Conservation (phyloP, 64 coral and sea anemone species). For the Acropora tenuis region DNA sequence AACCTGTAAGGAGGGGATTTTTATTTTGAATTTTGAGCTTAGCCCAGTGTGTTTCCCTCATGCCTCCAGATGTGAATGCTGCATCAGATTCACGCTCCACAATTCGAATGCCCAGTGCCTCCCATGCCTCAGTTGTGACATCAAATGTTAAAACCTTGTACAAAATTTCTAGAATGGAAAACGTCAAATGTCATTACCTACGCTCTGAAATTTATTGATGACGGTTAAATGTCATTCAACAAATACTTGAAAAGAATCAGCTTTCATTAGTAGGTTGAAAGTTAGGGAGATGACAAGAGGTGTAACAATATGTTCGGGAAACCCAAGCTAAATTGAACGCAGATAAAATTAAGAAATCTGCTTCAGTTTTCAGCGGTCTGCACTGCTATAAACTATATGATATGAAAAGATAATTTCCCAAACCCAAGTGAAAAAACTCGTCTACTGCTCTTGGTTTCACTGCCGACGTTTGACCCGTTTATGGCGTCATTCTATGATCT, state of each 20-base stretch:
- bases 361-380: too few relatives aligned
- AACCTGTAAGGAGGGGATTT: neutral
- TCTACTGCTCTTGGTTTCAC: too few relatives aligned
- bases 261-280: neutral
- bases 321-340: too few relatives aligned
- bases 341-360: too few relatives aligned
- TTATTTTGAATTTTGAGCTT: neutral
- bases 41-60: neutral
- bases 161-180: neutral
- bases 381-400: too few relatives aligned
- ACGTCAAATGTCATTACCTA: neutral
- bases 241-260: neutral
- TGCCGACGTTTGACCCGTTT: too few relatives aligned
- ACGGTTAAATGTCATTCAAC: too few relatives aligned
- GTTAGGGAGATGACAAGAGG: too few relatives aligned
- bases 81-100: neutral
- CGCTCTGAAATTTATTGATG: neutral
- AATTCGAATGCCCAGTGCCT: neutral
- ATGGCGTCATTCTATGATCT: too few relatives aligned
- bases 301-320: too few relatives aligned
- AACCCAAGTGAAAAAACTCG: too few relatives aligned
- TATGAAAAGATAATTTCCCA: too few relatives aligned
- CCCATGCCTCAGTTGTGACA: slow-evolving; percentile 10
- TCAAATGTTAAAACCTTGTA: slow-evolving; percentile 7
- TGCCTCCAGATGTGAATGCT: neutral